Evolutionary conservation across 2,797 vertebrate genomes (phyloP), one percentile per base, ranked within the genome.

Genomic region (Perodicticus potto): DNA sequence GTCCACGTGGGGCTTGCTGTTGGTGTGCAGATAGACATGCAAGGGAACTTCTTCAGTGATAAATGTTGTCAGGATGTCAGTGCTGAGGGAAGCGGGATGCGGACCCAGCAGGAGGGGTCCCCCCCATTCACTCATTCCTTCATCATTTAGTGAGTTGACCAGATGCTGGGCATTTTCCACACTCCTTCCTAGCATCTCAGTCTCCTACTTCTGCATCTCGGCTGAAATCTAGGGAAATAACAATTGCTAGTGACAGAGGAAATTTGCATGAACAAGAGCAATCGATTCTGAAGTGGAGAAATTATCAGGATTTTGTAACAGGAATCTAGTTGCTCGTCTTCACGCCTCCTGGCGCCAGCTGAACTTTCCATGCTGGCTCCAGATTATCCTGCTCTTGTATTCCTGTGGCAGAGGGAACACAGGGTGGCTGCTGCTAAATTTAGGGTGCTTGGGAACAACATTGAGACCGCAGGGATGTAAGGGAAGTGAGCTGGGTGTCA

Each of bases 361-460:
- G 91, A 90, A 45, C 11, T 1, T n/a, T 77, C 72, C 93, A 63
- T 73, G 57, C 76, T 1, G 65, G 80, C 63, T 67, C 82, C 55
- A 43, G 88, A 40, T 43, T 10, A 11, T 43, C 49, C 0, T 25
- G 40, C 61, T 43, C 82, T 57, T 22, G 27, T 14, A 10, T 40
- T 63, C 11, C 83, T 53, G 29, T 5, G n/a, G 55, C 23, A 10
- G 32, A 73, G 72, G 74, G 80, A 89, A 55, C 83, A 34, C 67
- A n/a, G 77, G 61, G 27, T 3, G 67, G 90, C 55, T 55, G 96
- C 90, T 63, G 85, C 82, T 89, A 87, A 59, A 85, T 59, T 27
- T 77, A 82, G 40, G 0, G 0, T 77, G 63, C 87, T 89, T 86
- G 87, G 72, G 92, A 86, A 78, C 34, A 93, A 67, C 85, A 9